These are phyloP conservation scores for Chrysomallon squamiferum DNA, from an alignment of 1,140 invertebrate genomes.

Conservation along the genomic window DNA sequence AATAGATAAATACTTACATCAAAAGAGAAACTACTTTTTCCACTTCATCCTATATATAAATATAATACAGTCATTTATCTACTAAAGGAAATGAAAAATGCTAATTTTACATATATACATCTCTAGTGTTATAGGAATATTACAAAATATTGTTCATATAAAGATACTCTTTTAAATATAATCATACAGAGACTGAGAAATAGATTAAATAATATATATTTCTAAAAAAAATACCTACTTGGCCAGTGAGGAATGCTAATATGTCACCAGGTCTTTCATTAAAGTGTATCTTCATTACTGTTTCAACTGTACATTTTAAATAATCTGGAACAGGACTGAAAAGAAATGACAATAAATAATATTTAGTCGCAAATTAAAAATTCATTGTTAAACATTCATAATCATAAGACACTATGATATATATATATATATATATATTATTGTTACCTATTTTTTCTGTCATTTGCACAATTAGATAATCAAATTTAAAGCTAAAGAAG, in stretches of 20 bases:
- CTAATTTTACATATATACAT: not conserved
- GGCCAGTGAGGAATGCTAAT: conserved; percentile 92
- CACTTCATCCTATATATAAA: conserved; percentile 56
- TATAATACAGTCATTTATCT: not conserved
- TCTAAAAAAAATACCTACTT: too few species aligned
- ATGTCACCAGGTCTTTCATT: conserved; percentile 78
- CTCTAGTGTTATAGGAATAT: not conserved
- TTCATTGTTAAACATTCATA: too few species aligned
- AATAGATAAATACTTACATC: conserved; percentile 57
- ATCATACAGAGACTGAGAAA: too few species aligned
- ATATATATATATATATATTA: too few species aligned
- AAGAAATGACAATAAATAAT: conserved; percentile 52
- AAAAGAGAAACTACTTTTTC: conserved; percentile 49
- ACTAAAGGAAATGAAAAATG: not conserved
- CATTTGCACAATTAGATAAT: too few species aligned
- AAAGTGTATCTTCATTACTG: conserved; percentile 87
- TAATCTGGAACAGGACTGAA: conserved; percentile 89
- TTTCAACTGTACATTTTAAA: conserved; percentile 84
- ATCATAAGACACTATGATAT: too few species aligned
- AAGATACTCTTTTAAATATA: too few species aligned
- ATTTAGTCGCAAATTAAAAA: too few species aligned
- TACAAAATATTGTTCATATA: not conserved
- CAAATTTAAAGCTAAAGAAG: too few species aligned
- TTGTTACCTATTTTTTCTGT: too few species aligned
- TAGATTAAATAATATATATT: too few species aligned